A percentile compares a stretch with the other conserved stretches of the same genome.
phyloP scores from a whole-genome alignment of 1,140 invertebrate species.

The Macrobrachium rosenbergii region DNA sequence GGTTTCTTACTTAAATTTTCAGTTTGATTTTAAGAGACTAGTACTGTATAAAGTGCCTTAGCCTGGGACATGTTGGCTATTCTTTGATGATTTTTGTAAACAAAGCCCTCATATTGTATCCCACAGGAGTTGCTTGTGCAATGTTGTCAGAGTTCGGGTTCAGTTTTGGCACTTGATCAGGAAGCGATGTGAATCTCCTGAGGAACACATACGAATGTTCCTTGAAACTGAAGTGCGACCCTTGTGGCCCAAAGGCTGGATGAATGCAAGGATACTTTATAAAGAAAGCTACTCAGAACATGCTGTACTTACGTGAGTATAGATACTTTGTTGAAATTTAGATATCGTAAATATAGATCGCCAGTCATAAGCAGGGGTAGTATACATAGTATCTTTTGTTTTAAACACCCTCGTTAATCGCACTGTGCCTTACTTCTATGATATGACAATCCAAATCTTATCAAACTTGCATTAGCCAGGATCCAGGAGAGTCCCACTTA shows the following conservation, averaged over 20 bases:
- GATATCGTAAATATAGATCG: too few relatives aligned
- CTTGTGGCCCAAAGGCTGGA: conserved; percentile 76
- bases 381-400: too few relatives aligned
- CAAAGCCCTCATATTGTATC: conserved; percentile 43
- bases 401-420: too few relatives aligned
- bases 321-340: not conserved
- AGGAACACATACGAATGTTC: conserved; percentile 74
- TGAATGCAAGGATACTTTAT: conserved; percentile 68
- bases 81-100: not conserved
- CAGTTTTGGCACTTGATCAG: conserved; percentile 72
- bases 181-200: conserved; percentile 73
- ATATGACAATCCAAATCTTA: too few relatives aligned
- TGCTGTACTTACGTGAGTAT: conserved; percentile 62
- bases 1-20: too few relatives aligned
- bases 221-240: conserved; percentile 74
- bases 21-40: too few relatives aligned
- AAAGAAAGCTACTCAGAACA: conserved; percentile 65
- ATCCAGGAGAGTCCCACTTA: too few relatives aligned
- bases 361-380: too few relatives aligned
- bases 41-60: too few relatives aligned
- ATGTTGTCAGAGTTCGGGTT: conserved; percentile 73
- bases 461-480: too few relatives aligned
- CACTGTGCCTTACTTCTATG: too few relatives aligned
- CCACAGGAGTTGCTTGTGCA: conserved; percentile 72
- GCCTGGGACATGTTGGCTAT: too few relatives aligned